Evolutionary conservation across 2,113 vertebrate genomes (phyloP).

Genomic region (Piprites chloris): DNA sequence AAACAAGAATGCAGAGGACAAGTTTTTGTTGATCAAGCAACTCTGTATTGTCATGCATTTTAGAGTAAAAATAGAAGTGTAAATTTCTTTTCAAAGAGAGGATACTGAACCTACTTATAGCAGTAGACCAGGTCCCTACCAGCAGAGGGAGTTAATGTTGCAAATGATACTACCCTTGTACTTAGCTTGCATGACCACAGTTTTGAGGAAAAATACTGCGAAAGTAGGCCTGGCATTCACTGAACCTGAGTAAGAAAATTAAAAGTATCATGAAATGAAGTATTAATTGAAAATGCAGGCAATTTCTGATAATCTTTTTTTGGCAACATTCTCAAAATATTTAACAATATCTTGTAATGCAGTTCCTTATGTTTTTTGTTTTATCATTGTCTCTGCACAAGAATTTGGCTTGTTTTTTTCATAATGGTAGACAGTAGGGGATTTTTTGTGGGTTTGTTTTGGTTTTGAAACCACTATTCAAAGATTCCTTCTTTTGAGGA

Average conservation of each 20-base stretch:
- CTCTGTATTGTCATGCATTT: not conserved
- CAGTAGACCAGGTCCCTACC: not conserved
- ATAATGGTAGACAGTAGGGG: not conserved
- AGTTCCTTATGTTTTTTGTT: not conserved
- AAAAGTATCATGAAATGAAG: not conserved
- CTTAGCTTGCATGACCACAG: not conserved
- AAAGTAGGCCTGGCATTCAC: not conserved
- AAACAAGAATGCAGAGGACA: not conserved
- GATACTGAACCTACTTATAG: not conserved
- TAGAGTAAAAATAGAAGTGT: not conserved
- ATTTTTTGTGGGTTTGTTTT: not conserved
- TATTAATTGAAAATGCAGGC: not conserved
- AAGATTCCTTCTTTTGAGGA: not conserved
- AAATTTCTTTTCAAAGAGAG: not conserved
- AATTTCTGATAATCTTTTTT: not conserved
- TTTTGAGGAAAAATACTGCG: not conserved
- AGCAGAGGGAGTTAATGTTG: conserved; percentile 36
- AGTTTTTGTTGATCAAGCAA: not conserved
- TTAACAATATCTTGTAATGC: not conserved
- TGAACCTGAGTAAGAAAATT: not conserved
- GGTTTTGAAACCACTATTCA: not conserved
- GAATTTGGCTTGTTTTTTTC: not conserved
- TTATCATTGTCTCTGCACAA: not conserved
- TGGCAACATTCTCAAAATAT: not conserved
- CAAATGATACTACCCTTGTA: not conserved